phyloP scores from a whole-genome alignment of 2,888 invertebrate species.

The Vanessa cardui region DNA sequence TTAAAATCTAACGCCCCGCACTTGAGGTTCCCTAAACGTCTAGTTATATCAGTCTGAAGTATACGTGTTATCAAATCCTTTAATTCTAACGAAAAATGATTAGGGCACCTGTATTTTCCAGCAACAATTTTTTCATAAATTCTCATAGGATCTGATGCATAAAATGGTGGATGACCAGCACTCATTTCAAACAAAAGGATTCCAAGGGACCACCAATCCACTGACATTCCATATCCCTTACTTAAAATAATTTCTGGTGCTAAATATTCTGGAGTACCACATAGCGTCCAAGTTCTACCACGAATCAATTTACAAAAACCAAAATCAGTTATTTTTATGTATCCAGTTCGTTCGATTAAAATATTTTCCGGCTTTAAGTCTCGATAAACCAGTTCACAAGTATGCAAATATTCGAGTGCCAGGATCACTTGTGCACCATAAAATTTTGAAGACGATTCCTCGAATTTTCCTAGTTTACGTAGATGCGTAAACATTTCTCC shows the following conservation, averaged over 20 bases:
- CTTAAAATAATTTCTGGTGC: slow-evolving; percentile 96
- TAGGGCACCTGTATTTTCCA: slow-evolving; percentile 93
- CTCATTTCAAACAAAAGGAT: slow-evolving; percentile 94
- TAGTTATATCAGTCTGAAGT: slow-evolving; percentile 83
- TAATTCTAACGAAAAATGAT: slow-evolving; percentile 90
- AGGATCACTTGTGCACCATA: slow-evolving; percentile 95
- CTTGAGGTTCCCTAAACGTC: slow-evolving; percentile 93
- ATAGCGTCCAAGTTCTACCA: slow-evolving; percentile 94
- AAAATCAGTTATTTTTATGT: slow-evolving; percentile 94
- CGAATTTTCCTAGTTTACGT: slow-evolving; percentile 85
- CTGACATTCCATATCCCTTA: slow-evolving; percentile 95
- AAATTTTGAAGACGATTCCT: slow-evolving; percentile 91
- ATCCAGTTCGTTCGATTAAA: slow-evolving; percentile 89
- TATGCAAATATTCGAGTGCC: slow-evolving; percentile 95
- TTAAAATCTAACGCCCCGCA: slow-evolving; percentile 95
- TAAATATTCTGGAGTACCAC: slow-evolving; percentile 98
- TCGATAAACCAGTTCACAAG: slow-evolving; percentile 92
- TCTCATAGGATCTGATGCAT: slow-evolving; percentile 94
- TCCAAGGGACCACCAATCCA: slow-evolving; percentile 98
- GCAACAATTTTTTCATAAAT: slow-evolving; percentile 97
- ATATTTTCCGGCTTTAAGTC: slow-evolving; percentile 97
- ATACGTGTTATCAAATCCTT: slow-evolving; percentile 91
- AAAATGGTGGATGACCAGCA: slow-evolving; percentile 97
- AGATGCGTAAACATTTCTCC: slow-evolving; percentile 94
- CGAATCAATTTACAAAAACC: slow-evolving; percentile 94